Conservation (phyloP, 2,113 vertebrate genomes). For the Eubucco bourcierii region DNA sequence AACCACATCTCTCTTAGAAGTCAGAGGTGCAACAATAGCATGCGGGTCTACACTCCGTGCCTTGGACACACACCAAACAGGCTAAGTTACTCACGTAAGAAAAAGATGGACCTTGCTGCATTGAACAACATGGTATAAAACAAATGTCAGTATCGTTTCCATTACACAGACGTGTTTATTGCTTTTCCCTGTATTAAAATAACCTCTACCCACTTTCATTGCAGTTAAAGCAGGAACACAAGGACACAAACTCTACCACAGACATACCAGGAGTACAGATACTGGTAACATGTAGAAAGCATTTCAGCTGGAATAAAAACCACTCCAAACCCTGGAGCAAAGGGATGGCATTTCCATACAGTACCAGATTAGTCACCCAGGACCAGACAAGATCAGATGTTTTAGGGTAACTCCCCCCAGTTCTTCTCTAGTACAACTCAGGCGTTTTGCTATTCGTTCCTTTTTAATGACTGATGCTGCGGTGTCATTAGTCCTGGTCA, state of each 20-base stretch:
- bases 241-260: background rate
- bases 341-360: background rate
- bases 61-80: slow-evolving; percentile 82
- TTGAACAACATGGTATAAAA: slow-evolving; percentile 80
- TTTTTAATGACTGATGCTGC: background rate
- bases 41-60: slow-evolving; percentile 87
- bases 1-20: slow-evolving; percentile 13
- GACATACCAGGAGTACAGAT: background rate
- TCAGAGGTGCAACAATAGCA: slow-evolving; percentile 79
- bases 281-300: background rate
- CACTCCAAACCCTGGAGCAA: background rate
- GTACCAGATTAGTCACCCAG: background rate
- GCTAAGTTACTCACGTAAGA: slow-evolving; percentile 91
- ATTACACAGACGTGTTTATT: slow-evolving; percentile 17
- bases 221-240: background rate
- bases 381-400: background rate
- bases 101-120: slow-evolving; percentile 84
- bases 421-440: background rate
- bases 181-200: slow-evolving; percentile 28
- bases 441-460: background rate
- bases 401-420: background rate
- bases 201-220: slow-evolving; percentile 12
- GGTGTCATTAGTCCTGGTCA: background rate
- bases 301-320: background rate
- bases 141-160: slow-evolving; percentile 71